phyloP scores from a whole-genome alignment of 2,888 invertebrate species.

The Meta bourneti region DNA sequence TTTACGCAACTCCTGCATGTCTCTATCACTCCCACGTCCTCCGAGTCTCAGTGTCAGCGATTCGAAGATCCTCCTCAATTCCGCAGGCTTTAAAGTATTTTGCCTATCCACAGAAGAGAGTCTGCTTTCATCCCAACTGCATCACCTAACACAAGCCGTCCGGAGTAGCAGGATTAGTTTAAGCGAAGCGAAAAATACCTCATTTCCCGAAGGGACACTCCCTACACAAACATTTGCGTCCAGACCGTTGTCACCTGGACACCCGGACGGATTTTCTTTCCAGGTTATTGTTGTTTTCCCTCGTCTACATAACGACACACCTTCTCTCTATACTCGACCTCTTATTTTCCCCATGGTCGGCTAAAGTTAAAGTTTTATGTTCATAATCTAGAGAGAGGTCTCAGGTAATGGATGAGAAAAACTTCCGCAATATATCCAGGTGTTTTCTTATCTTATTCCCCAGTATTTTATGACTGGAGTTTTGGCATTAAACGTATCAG shows the following conservation, averaged over 20 bases:
- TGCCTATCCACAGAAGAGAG: neutral
- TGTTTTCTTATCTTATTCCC: too few relatives aligned
- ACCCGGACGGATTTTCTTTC: neutral
- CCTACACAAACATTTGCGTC: conserved; percentile 34
- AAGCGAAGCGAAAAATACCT: conserved; percentile 6
- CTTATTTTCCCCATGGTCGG: neutral
- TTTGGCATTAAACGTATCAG: neutral
- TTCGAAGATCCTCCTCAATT: too few relatives aligned
- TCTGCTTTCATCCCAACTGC: neutral
- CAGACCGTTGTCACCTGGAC: conserved; percentile 34
- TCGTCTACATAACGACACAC: neutral
- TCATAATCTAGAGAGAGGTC: neutral
- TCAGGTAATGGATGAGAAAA: neutral
- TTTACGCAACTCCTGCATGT: too few relatives aligned
- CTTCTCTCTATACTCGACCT: neutral
- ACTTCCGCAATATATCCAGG: too few relatives aligned
- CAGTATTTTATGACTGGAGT: neutral
- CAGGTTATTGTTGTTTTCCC: too few relatives aligned
- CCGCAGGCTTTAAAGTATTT: too few relatives aligned
- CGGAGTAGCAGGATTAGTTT: neutral
- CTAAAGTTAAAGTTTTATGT: neutral
- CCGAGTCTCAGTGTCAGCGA: too few relatives aligned
- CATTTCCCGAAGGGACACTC: conserved; percentile 38
- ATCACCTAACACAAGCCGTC: neutral
- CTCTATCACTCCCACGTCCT: too few relatives aligned